Percentiles rank a stretch among this genome's conserved stretches.
Conservation (phyloP, 2,888 invertebrate genomes). For the Xanthia icteritia region DNA sequence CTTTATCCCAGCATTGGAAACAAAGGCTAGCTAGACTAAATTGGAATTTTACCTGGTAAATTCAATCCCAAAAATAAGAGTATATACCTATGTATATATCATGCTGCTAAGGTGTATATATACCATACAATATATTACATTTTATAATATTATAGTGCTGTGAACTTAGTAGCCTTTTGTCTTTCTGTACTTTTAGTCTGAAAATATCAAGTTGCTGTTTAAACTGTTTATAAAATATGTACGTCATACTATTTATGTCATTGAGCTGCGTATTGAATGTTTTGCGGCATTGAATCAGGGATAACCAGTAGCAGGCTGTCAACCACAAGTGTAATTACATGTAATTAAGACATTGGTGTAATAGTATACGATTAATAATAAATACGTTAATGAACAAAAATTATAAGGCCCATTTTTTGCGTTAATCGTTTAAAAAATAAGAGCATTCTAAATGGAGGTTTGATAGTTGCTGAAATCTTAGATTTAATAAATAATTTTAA, state of each 20-base stretch:
- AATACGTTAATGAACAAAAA: not conserved
- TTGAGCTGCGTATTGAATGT: constrained; percentile 53
- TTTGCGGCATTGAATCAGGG: constrained; percentile 43
- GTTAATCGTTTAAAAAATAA: not conserved
- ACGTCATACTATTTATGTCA: constrained; percentile 21
- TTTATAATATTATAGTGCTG: not conserved
- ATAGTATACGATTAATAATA: not conserved
- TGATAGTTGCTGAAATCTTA: too few relatives aligned
- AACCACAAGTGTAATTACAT: constrained; percentile 51
- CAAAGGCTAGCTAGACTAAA: too few relatives aligned
- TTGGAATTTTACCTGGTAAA: not conserved
- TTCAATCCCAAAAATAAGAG: not conserved
- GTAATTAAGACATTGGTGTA: constrained; percentile 31
- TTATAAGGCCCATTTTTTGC: not conserved
- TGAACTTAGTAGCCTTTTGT: too few relatives aligned
- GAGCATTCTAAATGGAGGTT: not conserved
- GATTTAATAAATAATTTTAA: too few relatives aligned
- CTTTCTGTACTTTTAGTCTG: not conserved
- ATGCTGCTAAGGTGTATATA: not conserved
- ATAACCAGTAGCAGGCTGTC: constrained; percentile 41
- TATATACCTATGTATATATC: not conserved
- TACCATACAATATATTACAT: not conserved
- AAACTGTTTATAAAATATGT: not conserved
- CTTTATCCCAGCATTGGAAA: not conserved
- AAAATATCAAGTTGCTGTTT: not conserved